These are phyloP conservation scores for Barnardius zonarius DNA, from an alignment of 2,113 vertebrate species.

Conservation along the genomic window DNA sequence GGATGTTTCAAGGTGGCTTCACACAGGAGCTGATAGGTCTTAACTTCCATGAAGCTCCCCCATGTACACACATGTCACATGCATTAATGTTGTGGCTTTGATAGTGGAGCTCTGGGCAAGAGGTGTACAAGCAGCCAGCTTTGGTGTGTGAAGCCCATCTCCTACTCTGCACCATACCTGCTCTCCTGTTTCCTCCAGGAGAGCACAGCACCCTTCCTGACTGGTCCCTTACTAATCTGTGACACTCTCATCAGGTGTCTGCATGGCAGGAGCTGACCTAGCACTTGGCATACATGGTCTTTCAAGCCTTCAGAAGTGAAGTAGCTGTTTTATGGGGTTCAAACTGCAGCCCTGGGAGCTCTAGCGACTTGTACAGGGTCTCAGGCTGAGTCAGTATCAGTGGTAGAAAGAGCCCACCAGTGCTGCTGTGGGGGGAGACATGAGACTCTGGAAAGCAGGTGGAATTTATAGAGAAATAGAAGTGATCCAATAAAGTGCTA, in stretches of 20 bases:
- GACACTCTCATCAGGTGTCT: neutral
- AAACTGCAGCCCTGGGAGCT: slow-evolving; percentile 3
- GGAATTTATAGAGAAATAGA: neutral
- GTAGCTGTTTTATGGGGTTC: slow-evolving; percentile 11
- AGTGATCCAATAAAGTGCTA: neutral
- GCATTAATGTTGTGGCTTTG: neutral
- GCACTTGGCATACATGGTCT: neutral
- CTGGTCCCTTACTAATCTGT: neutral
- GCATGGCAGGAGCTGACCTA: neutral
- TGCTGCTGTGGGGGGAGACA: neutral
- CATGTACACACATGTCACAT: neutral
- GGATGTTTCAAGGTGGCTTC: neutral
- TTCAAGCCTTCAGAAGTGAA: neutral
- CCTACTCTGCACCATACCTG: neutral
- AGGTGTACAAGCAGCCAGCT: neutral
- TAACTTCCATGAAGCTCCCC: neutral
- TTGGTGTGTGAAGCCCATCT: neutral
- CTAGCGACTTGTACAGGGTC: neutral
- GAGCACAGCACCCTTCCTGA: neutral
- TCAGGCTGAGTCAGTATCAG: neutral
- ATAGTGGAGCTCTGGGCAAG: neutral
- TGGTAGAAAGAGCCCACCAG: neutral
- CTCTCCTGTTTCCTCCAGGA: neutral
- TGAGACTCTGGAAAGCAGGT: neutral
- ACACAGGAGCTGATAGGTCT: neutral